phyloP scores from a whole-genome alignment of 1,140 invertebrate genomes.

The Penaeus chinensis region DNA sequence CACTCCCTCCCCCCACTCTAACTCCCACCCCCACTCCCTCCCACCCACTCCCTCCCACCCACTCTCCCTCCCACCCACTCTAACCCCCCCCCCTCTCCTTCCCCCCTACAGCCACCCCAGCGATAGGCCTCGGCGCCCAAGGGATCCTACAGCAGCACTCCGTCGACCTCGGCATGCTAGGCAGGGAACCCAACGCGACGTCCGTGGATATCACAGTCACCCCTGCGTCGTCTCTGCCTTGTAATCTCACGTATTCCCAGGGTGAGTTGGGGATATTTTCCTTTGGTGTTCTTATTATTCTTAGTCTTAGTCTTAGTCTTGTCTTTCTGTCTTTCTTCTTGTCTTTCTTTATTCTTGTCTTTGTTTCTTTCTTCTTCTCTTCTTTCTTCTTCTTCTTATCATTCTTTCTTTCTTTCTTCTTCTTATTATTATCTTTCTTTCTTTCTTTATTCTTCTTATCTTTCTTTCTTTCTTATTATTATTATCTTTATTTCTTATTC shows the following conservation, averaged over 20 bases:
- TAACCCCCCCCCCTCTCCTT: not conserved
- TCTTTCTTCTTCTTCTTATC: too few species aligned
- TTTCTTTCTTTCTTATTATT: too few species aligned
- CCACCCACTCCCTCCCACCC: not conserved
- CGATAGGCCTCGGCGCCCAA: slow-evolving; percentile 24
- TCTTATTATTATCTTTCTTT: not conserved
- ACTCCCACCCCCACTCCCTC: not conserved
- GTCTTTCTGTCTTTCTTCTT: too few species aligned
- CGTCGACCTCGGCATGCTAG: slow-evolving; percentile 63
- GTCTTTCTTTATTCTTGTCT: too few species aligned
- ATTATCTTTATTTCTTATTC: too few species aligned
- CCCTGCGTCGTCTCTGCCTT: slow-evolving; percentile 46
- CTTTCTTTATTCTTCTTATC: too few species aligned
- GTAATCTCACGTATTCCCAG: slow-evolving; percentile 57
- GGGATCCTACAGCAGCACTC: slow-evolving; percentile 57
- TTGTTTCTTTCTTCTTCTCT: too few species aligned
- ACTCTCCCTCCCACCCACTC: not conserved
- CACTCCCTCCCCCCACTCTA: not conserved
- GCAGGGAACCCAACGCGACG: slow-evolving; percentile 28
- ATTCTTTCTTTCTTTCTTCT: not conserved
- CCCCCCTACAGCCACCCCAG: not conserved
- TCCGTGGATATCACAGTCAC: slow-evolving; percentile 50
- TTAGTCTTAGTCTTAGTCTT: not conserved
- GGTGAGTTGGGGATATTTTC: slow-evolving; percentile 31
- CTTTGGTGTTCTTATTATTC: not conserved